Evolutionary conservation across 64 coral and sea anemone species (phyloP).

Genomic region (Actinia tenebrosa): DNA sequence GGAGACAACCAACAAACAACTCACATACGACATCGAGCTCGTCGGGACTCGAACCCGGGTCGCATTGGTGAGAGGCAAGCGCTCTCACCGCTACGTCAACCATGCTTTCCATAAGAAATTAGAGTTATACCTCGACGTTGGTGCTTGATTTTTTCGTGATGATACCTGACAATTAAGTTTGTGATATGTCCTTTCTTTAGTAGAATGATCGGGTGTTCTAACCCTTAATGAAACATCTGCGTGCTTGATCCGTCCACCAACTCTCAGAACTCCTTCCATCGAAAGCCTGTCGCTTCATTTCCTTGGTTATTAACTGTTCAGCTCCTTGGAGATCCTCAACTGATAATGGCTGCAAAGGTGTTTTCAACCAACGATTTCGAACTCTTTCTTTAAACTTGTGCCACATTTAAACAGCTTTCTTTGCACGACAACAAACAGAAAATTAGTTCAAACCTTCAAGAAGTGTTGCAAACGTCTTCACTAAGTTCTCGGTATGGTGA

Average conservation of each 20-base stretch:
- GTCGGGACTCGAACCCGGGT: no score
- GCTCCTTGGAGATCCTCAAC: neutral
- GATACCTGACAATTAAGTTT: slow-evolving; percentile 19
- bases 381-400: neutral
- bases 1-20: no score
- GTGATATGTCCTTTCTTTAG: slow-evolving; percentile 28
- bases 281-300: neutral
- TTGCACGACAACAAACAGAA: slow-evolving; percentile 7
- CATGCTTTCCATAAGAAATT: neutral
- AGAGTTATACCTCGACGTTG: slow-evolving; percentile 13
- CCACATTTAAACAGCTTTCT: neutral
- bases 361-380: neutral
- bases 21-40: no score
- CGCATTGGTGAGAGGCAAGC: no score
- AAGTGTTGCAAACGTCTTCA: neutral
- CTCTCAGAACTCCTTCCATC: slow-evolving; percentile 22
- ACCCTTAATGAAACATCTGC: slow-evolving; percentile 21
- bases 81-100: no score
- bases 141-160: slow-evolving; percentile 3
- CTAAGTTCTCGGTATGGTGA: neutral
- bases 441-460: neutral
- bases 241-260: slow-evolving; percentile 37
- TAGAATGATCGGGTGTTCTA: slow-evolving; percentile 45
- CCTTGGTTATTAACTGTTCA: neutral
- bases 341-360: neutral